A percentile compares a stretch with the other conserved stretches of the same genome.
These are phyloP conservation scores for Sisyra terminalis DNA, from an alignment of 2,888 invertebrate genomes.

Conservation along the genomic window DNA sequence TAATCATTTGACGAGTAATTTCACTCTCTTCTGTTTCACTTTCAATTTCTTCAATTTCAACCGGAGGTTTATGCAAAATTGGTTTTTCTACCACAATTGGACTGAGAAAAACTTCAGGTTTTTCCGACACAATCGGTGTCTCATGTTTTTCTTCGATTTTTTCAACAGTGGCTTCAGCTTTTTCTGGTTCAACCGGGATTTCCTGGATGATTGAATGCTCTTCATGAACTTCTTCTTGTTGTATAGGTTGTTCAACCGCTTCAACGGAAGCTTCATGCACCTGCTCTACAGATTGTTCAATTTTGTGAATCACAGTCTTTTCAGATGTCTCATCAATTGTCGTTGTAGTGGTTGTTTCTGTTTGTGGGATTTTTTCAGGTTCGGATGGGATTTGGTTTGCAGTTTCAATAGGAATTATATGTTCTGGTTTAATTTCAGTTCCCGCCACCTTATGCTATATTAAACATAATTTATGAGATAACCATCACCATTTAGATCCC, in stretches of 20 bases:
- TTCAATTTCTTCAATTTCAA: constrained; percentile 14
- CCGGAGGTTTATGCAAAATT: constrained; percentile 11
- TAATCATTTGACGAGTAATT: constrained; percentile 12
- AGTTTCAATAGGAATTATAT: constrained; percentile 6
- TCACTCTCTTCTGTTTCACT: constrained; percentile 1
- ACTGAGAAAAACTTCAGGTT: neutral
- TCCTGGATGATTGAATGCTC: neutral
- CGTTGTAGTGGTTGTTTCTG: constrained; percentile 27
- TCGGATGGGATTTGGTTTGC: constrained; percentile 19
- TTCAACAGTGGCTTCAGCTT: neutral
- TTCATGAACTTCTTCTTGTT: neutral
- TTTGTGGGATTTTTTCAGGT: constrained; percentile 24
- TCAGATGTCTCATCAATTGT: constrained; percentile 27
- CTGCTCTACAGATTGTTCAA: no score
- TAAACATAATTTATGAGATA: neutral
- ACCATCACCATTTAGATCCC: neutral
- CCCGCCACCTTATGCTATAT: neutral
- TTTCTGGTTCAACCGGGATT: neutral
- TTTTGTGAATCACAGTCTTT: constrained; percentile 22
- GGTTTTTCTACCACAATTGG: neutral
- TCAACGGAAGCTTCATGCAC: no score
- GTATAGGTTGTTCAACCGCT: no score
- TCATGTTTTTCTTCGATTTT: neutral
- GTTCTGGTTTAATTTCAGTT: neutral
- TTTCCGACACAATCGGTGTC: neutral